These are phyloP conservation scores for Prosapia bicincta DNA, from an alignment of 2,888 invertebrate species.

Conservation along the genomic window DNA sequence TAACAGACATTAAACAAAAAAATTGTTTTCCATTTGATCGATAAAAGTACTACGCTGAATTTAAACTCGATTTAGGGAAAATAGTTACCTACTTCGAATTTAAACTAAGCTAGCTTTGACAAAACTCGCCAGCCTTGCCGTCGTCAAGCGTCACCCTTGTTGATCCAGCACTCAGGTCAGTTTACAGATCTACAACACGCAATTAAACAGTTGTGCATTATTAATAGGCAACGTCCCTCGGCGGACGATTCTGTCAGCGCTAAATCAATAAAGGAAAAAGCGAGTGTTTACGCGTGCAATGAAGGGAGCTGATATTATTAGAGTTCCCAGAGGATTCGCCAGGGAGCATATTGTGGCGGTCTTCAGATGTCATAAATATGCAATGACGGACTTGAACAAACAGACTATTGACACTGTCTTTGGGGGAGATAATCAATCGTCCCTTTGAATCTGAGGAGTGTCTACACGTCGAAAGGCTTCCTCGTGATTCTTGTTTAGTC, in stretches of 20 bases:
- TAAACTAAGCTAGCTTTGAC: not conserved
- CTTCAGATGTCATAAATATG: not conserved
- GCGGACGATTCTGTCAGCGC: not conserved
- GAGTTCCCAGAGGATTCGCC: not conserved
- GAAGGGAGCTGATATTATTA: not conserved
- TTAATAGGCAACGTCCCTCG: not conserved
- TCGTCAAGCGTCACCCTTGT: not conserved
- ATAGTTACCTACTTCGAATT: not conserved
- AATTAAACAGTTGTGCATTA: constrained; percentile 20
- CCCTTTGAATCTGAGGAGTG: not conserved
- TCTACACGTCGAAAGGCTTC: not conserved
- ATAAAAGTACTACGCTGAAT: too few species aligned
- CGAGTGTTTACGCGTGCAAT: not conserved
- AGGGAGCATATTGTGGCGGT: not conserved
- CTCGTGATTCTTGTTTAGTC: not conserved
- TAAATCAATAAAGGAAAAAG: not conserved
- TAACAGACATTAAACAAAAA: too few species aligned
- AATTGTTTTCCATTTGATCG: too few species aligned
- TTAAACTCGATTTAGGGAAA: too few species aligned
- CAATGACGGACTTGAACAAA: not conserved
- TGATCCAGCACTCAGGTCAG: constrained; percentile 12
- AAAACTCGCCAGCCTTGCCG: not conserved
- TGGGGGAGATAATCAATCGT: not conserved
- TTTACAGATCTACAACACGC: constrained; percentile 14
- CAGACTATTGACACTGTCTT: not conserved